phyloP scores from a whole-genome alignment of 2,888 invertebrate genomes.

The Rhagium mordax region DNA sequence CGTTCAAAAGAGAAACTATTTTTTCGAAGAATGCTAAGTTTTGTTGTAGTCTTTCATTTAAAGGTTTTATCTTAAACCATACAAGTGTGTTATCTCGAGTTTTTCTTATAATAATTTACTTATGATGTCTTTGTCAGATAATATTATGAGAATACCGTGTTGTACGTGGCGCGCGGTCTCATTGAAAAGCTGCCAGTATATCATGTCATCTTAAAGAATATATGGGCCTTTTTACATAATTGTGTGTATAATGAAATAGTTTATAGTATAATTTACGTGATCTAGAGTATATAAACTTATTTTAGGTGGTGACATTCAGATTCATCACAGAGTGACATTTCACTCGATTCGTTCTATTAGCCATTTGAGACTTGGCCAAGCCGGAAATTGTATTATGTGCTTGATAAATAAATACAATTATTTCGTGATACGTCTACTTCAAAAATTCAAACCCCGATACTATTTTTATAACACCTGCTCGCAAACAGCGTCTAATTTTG shows the following conservation, averaged over 20 bases:
- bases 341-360: slow-evolving; percentile 50
- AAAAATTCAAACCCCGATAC: slow-evolving; percentile 37
- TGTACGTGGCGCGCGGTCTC: slow-evolving; percentile 22
- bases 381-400: slow-evolving; percentile 50
- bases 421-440: slow-evolving; percentile 36
- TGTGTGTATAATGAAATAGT: slow-evolving; percentile 15
- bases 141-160: slow-evolving; percentile 34
- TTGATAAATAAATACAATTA: slow-evolving; percentile 47
- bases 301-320: slow-evolving; percentile 54
- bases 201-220: slow-evolving; percentile 46
- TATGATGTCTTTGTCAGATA: slow-evolving; percentile 45
- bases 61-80: background rate
- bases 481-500: slow-evolving; percentile 23
- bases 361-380: slow-evolving; percentile 56
- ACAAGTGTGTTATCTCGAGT: slow-evolving; percentile 19
- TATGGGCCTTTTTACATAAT: slow-evolving; percentile 34
- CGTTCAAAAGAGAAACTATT: background rate
- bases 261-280: slow-evolving; percentile 41
- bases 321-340: slow-evolving; percentile 56
- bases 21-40: background rate
- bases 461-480: slow-evolving; percentile 34
- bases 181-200: slow-evolving; percentile 39
- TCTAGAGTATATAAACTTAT: slow-evolving; percentile 47
- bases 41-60: background rate
- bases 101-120: slow-evolving; percentile 40